These are phyloP conservation scores for Phymatocera aterrima DNA, from an alignment of 2,888 invertebrate species.

Conservation along the genomic window DNA sequence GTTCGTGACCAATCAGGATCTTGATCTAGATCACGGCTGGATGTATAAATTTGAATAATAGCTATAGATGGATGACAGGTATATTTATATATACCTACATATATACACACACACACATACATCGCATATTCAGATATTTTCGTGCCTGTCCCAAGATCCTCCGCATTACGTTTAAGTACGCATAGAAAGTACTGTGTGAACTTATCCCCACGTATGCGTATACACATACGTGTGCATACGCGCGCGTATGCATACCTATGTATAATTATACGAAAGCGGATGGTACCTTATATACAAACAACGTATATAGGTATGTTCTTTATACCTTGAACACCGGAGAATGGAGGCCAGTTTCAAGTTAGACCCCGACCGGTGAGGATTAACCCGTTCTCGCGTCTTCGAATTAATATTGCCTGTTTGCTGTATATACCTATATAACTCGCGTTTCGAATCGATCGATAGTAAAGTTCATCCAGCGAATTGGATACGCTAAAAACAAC, in stretches of 20 bases:
- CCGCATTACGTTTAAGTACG: not conserved
- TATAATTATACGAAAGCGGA: not conserved
- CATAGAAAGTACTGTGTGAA: not conserved
- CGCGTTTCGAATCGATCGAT: too few relatives aligned
- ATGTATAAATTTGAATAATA: too few relatives aligned
- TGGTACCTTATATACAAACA: not conserved
- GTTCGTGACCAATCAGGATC: conserved; percentile 8
- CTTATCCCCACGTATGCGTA: not conserved
- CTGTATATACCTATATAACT: too few relatives aligned
- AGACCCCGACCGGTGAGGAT: conserved; percentile 44
- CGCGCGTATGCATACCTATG: not conserved
- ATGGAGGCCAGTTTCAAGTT: conserved; percentile 42
- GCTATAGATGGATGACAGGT: not conserved
- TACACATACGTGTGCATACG: not conserved
- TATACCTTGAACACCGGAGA: conserved; percentile 1
- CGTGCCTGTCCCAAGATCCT: conserved; percentile 34
- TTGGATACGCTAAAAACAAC: too few relatives aligned
- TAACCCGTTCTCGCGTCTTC: conserved; percentile 40
- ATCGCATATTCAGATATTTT: conserved; percentile 3
- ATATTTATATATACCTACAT: not conserved
- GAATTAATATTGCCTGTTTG: too few relatives aligned
- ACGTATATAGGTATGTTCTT: not conserved
- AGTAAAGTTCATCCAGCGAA: too few relatives aligned
- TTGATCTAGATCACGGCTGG: too few relatives aligned
- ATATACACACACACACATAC: not conserved